phyloP scores from a whole-genome alignment of 2,797 vertebrate species.

The Phoxinus dragarum region DNA sequence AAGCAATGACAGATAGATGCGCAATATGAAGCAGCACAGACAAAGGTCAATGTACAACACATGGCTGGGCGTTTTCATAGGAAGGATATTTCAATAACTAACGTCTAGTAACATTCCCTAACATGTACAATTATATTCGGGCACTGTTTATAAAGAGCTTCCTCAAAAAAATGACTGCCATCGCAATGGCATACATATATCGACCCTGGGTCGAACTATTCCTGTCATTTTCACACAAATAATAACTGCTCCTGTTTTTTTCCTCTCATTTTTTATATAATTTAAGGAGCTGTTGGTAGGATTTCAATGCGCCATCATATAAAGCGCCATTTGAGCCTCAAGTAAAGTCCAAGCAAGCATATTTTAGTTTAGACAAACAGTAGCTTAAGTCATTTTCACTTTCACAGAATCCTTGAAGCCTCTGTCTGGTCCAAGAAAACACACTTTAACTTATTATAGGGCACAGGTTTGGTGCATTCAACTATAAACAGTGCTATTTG shows the following conservation, averaged over 20 bases:
- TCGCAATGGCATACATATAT: not conserved
- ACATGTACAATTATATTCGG: not conserved
- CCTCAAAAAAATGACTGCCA: not conserved
- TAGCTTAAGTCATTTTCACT: conserved; percentile 58
- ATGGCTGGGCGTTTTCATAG: not conserved
- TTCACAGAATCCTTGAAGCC: conserved; percentile 58
- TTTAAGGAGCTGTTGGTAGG: conserved; percentile 10
- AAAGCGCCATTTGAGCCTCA: conserved; percentile 12
- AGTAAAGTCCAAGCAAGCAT: conserved; percentile 25
- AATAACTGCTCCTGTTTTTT: not conserved
- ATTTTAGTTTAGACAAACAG: conserved; percentile 45
- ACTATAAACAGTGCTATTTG: conserved; percentile 74
- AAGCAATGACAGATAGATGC: conserved; percentile 55
- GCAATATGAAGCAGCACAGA: conserved; percentile 42
- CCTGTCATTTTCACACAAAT: not conserved
- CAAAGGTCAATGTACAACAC: conserved; percentile 21
- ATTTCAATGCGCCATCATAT: not conserved
- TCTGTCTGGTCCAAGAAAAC: conserved; percentile 53
- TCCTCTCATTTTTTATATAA: not conserved
- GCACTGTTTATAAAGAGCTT: not conserved
- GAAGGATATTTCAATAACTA: not conserved
- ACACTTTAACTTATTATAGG: conserved; percentile 50
- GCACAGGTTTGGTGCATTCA: conserved; percentile 55
- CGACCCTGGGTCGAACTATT: not conserved
- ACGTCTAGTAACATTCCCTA: not conserved